A percentile compares a stretch with the other conserved stretches of the same genome.
Conservation (phyloP, 2,113 vertebrate species). For the Amazona guildingii region DNA sequence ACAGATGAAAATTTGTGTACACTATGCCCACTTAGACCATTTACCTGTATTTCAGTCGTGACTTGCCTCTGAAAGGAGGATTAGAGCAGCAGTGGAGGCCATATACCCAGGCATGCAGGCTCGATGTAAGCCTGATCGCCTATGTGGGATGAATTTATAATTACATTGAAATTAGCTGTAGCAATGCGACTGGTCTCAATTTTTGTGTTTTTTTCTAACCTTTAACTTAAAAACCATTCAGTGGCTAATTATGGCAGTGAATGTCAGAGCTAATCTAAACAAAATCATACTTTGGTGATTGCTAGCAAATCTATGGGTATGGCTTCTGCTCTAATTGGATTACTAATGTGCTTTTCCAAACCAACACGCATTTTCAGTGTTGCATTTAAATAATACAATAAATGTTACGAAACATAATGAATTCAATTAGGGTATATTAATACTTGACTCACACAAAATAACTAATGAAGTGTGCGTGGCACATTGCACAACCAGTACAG, state of each 20-base stretch:
- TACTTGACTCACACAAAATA: background rate
- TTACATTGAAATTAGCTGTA: background rate
- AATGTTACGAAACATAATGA: background rate
- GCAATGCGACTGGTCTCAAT: background rate
- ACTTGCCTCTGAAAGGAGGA: background rate
- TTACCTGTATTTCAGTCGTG: background rate
- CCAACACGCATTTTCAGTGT: background rate
- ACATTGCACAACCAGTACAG: background rate
- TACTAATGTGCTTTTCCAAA: constrained; percentile 46
- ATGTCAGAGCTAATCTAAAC: constrained; percentile 10
- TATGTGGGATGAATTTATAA: background rate
- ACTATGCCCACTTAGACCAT: background rate
- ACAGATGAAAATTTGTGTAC: background rate
- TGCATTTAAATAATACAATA: background rate
- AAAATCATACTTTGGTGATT: background rate
- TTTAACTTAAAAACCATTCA: constrained; percentile 16
- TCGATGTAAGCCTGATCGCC: background rate
- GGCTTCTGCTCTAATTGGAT: constrained; percentile 13
- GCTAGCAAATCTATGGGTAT: background rate
- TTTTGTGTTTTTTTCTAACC: constrained; percentile 8
- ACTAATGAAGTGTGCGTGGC: background rate
- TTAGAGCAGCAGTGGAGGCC: background rate
- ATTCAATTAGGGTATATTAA: background rate
- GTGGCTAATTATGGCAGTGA: background rate
- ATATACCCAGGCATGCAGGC: background rate